phyloP scores from a whole-genome alignment of 2,113 vertebrate genomes.

The Melanotaenia duboulayi region DNA sequence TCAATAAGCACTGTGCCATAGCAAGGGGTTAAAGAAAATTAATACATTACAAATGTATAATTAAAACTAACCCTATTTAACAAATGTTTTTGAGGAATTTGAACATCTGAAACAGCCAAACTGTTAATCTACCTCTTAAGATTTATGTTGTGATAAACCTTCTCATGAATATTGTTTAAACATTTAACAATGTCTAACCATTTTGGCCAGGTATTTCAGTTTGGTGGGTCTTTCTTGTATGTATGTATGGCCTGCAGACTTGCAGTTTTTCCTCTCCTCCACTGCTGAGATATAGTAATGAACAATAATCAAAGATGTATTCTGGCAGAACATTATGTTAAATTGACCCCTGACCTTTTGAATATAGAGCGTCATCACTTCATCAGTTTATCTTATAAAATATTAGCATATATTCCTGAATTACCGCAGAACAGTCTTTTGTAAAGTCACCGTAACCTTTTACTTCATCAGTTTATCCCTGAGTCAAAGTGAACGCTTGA shows the following conservation, averaged over 20 bases:
- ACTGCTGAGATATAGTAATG: too few species aligned
- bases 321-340: background rate
- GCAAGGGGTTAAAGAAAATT: background rate
- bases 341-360: background rate
- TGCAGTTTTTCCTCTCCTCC: too few species aligned
- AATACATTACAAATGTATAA: background rate
- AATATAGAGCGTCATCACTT: too few species aligned
- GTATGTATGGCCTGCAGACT: too few species aligned
- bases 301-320: too few species aligned
- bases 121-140: background rate
- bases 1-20: background rate
- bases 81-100: background rate
- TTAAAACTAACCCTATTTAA: background rate
- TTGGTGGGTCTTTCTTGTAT: too few species aligned
- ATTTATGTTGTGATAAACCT: background rate
- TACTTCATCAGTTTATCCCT: background rate
- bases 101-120: background rate
- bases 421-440: background rate
- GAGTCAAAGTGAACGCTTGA: background rate
- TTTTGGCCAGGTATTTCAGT: too few species aligned
- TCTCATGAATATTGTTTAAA: background rate
- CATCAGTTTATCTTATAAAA: too few species aligned
- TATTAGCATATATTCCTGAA: background rate
- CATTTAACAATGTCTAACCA: too few species aligned
- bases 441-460: background rate